Percentiles rank a stretch among this genome's conserved stretches.
Evolutionary conservation across 1,140 invertebrate genomes (phyloP).

Genomic region (Drusus annulatus): DNA sequence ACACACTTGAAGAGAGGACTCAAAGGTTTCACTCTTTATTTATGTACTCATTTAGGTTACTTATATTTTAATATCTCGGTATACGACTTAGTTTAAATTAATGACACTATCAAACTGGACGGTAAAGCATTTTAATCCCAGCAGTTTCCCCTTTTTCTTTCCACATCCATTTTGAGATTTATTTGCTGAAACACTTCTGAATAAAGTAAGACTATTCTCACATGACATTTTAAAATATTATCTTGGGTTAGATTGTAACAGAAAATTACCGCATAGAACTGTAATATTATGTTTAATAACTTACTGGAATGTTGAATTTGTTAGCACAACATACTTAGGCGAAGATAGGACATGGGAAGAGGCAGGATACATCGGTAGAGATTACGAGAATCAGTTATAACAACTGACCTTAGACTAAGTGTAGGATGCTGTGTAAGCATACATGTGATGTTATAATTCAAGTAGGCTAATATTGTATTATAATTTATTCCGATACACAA

Average conservation of each 20-base stretch:
- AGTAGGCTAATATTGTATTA: constrained; percentile 50
- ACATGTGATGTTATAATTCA: constrained; percentile 50
- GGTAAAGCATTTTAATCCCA: background rate
- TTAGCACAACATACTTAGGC: constrained; percentile 35
- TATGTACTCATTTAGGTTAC: constrained; percentile 28
- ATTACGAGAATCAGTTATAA: constrained; percentile 20
- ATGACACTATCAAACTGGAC: background rate
- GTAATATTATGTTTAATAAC: constrained; percentile 7
- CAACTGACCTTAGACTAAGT: constrained; percentile 35
- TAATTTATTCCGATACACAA: constrained; percentile 50
- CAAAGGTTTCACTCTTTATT: constrained; percentile 7
- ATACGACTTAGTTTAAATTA: constrained; percentile 36
- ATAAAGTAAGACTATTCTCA: background rate
- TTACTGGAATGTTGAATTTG: constrained; percentile 11
- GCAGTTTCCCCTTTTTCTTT: background rate
- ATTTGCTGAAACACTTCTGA: background rate
- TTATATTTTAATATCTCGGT: constrained; percentile 28
- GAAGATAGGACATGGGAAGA: background rate
- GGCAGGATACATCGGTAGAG: background rate
- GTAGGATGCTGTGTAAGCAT: constrained; percentile 45
- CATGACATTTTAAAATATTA: background rate
- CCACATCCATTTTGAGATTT: background rate
- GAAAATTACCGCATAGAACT: background rate
- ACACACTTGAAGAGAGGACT: background rate
- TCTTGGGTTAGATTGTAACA: background rate